Conservation (phyloP, 2,888 invertebrate genomes). For the Abrostola triplasia region DNA sequence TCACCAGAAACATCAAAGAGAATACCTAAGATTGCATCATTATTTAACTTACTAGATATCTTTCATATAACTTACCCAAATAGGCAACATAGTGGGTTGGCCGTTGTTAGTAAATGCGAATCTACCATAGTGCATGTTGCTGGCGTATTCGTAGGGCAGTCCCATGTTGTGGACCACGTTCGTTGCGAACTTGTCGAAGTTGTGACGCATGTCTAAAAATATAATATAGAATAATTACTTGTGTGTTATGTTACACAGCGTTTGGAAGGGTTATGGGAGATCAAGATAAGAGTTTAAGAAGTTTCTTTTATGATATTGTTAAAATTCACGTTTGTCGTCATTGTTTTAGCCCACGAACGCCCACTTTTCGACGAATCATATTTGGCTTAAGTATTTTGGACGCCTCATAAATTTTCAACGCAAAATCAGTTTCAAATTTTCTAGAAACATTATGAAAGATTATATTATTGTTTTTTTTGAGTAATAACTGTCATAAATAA, state of each 20-base stretch:
- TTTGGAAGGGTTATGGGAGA: no score
- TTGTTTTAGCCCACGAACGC: no score
- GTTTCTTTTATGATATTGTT: no score
- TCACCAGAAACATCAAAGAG: not conserved
- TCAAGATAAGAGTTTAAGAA: no score
- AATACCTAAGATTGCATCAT: not conserved
- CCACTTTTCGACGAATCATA: no score
- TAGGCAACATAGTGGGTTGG: constrained; percentile 88
- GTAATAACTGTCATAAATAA: no score
- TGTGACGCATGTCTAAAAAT: constrained; percentile 62
- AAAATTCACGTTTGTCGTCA: no score
- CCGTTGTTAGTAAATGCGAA: constrained; percentile 89
- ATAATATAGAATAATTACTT: not conserved
- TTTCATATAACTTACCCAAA: constrained; percentile 49
- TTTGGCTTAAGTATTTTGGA: no score
- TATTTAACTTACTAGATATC: not conserved
- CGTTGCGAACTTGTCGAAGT: constrained; percentile 86
- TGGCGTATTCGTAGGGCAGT: constrained; percentile 90
- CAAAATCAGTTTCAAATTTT: no score
- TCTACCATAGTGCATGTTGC: constrained; percentile 90
- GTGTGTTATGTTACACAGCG: not conserved
- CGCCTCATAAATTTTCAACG: no score
- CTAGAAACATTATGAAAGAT: no score
- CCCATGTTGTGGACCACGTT: constrained; percentile 87
- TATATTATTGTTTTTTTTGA: no score